Percentiles rank a stretch among this genome's conserved stretches.
Evolutionary conservation across 1,140 invertebrate genomes (phyloP).

Genomic region (Dinoponera quadriceps): DNA sequence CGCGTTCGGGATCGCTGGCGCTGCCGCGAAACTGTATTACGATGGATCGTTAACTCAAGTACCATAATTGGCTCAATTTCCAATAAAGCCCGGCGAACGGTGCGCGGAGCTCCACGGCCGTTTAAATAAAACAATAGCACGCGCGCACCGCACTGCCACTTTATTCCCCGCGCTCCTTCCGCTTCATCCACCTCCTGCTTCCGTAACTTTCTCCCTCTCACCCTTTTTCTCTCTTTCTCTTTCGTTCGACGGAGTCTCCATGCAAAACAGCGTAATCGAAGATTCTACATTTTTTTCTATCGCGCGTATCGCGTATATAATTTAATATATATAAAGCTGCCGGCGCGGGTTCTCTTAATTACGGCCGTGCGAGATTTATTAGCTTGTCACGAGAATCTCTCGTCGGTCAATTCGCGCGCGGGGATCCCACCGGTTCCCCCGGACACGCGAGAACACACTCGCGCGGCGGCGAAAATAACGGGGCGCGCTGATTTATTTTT

Average conservation of each 20-base stretch:
- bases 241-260: slow-evolving; percentile 19
- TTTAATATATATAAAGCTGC: slow-evolving; percentile 48
- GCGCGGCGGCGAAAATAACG: not conserved
- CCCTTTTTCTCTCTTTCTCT: not conserved
- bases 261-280: slow-evolving; percentile 50
- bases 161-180: not conserved
- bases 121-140: slow-evolving; percentile 71
- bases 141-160: not conserved
- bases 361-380: slow-evolving; percentile 50
- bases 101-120: not conserved
- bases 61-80: slow-evolving; percentile 71
- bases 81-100: slow-evolving; percentile 55
- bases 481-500: not conserved
- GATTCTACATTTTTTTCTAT: slow-evolving; percentile 54
- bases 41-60: slow-evolving; percentile 70
- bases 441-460: not conserved
- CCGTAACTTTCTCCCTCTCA: too few species aligned
- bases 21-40: slow-evolving; percentile 63
- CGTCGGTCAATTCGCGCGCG: slow-evolving; percentile 13
- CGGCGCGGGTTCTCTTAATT: slow-evolving; percentile 30
- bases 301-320: slow-evolving; percentile 20
- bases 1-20: slow-evolving; percentile 19
- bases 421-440: not conserved
- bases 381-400: slow-evolving; percentile 25
- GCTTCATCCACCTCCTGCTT: not conserved